A percentile compares a stretch with the other conserved stretches of the same genome.
Conservation (phyloP, 2,888 invertebrate species). For the Rhagonycha lutea region DNA sequence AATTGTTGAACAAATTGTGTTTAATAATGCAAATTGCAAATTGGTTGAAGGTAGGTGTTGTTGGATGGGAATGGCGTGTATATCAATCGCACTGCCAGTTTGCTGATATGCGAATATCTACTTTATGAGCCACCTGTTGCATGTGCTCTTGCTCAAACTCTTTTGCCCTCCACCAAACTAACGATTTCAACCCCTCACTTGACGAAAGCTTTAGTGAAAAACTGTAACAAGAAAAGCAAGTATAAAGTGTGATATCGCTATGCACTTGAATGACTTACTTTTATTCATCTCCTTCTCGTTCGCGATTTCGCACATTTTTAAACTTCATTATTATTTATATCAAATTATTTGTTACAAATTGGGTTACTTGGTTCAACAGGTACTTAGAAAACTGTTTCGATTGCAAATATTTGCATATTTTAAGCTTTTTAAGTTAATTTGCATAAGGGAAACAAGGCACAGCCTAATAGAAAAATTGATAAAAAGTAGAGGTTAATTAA, state of each 20-base stretch:
- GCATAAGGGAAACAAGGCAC: too few relatives aligned
- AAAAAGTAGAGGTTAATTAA: neutral
- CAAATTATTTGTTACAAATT: neutral
- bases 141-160: conserved; percentile 36
- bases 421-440: neutral
- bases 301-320: neutral
- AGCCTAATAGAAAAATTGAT: too few relatives aligned
- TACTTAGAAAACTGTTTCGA: neutral
- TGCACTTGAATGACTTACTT: conserved; percentile 16
- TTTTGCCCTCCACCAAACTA: conserved; percentile 40
- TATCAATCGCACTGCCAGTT: conserved; percentile 53
- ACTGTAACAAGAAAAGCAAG: conserved; percentile 37
- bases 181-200: conserved; percentile 44
- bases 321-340: neutral
- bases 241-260: conserved; percentile 34
- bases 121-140: conserved; percentile 60
- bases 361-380: neutral
- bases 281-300: conserved; percentile 9
- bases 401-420: neutral
- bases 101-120: conserved; percentile 59
- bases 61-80: conserved; percentile 39
- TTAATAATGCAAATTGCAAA: conserved; percentile 12
- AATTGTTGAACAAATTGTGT: conserved; percentile 1
- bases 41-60: conserved; percentile 24
- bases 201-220: conserved; percentile 40